Base-by-base conservation (phyloP, 2,113 vertebrate genomes). In the Camelus bactrianus region DNA sequence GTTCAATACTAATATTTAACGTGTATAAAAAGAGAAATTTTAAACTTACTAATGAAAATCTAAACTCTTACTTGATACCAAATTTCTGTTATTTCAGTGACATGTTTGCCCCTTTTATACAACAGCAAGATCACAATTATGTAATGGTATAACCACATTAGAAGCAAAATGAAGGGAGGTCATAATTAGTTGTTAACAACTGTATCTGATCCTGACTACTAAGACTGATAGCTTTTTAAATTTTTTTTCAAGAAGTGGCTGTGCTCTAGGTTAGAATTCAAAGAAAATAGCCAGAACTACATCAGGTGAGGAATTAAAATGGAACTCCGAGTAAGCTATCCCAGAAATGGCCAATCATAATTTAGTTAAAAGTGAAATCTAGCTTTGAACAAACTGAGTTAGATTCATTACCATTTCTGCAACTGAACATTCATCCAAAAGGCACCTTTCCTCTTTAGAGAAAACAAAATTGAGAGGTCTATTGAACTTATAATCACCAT, bases 401-500 rank as follows among this genome's bases (percentile, higher is more conserved):
- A 81, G 46, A 81, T 38, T 88, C 82, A 69, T 73, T 85, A 83
- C 64, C 56, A 75, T 32, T 85, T 92, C 75, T 94, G 32, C 46
- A 75, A 62, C 54, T 89, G 58, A 94, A 75, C 70, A 86, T 91
- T 75, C 30, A 83, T 35, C 81, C 62, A 91, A 88, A 95, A 77
- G 35, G 22, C 85, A 5, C 50, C 76, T 89, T 84, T 60, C n/a
- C 54, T 52, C 42, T 85, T 83, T 64, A 64, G 15, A 62, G 17
- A 97, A 96, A 86, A 97, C 16, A 96, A 93, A 87, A 94, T 22
- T 81, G 46, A 93, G 72, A 85, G 7, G 35, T 52, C 38, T 87
- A 54, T 65, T 89, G 35, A 77, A 87, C 32, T 79, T 69, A 88
- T 42, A 86, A 79, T 90, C 38, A 64, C 16, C 32, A 32, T 64